A percentile compares a stretch with the other conserved stretches of the same genome.
Conservation (phyloP, 2,888 invertebrate species). For the Keiferia lycopersicella region DNA sequence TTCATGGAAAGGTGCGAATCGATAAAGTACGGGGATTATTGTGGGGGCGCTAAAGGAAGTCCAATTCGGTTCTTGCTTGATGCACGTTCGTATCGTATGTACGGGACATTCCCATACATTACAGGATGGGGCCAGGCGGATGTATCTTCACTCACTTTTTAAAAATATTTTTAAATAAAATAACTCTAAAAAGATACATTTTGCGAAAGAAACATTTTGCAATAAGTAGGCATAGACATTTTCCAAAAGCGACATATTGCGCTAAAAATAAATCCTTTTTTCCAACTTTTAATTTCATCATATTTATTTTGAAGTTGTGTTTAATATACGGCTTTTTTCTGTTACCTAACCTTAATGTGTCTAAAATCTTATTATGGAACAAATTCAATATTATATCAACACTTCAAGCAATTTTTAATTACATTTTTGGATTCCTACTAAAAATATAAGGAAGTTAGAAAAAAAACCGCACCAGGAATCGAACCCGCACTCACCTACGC, state of each 20-base stretch:
- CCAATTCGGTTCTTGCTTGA: conserved; percentile 53
- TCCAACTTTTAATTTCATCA: too few relatives aligned
- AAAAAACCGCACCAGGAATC: conserved; percentile 44
- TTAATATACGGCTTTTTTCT: background rate
- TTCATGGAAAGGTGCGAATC: conserved; percentile 54
- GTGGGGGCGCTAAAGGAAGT: conserved; percentile 32
- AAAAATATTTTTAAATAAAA: background rate
- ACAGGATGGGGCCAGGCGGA: conserved; percentile 60
- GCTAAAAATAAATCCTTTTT: too few relatives aligned
- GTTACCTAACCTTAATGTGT: too few relatives aligned
- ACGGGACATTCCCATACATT: conserved; percentile 71
- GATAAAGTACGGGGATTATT: conserved; percentile 54
- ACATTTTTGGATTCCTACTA: too few relatives aligned
- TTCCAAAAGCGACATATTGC: too few relatives aligned
- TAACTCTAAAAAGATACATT: background rate
- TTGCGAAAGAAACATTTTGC: too few relatives aligned
- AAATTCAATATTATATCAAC: too few relatives aligned
- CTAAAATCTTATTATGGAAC: too few relatives aligned
- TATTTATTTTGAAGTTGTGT: background rate
- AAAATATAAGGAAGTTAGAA: background rate
- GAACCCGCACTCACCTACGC: conserved; percentile 45
- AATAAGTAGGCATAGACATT: too few relatives aligned
- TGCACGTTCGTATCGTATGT: conserved; percentile 54
- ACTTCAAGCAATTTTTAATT: too few relatives aligned
- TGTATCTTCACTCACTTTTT: conserved; percentile 64